phyloP scores from a whole-genome alignment of 2,113 vertebrate species.

The Cairina moschata region DNA sequence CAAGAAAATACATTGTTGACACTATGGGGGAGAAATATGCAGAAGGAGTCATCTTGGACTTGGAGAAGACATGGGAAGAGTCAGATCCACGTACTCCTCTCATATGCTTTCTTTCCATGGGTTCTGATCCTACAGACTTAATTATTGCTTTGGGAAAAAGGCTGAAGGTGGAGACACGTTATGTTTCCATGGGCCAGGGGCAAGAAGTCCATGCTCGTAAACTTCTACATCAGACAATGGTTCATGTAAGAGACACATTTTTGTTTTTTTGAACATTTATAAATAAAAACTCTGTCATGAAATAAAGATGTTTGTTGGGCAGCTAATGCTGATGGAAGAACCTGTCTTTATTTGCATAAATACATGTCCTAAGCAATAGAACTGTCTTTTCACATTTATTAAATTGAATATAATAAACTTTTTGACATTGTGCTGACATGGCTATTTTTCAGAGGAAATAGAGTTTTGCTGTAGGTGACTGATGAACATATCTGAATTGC shows the following conservation, averaged over 20 bases:
- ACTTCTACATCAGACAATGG: conserved; percentile 91
- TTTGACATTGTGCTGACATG: background rate
- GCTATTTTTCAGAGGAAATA: background rate
- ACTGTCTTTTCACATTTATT: background rate
- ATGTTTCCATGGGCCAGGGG: conserved; percentile 96
- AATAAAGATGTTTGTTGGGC: background rate
- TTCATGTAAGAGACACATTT: conserved; percentile 80
- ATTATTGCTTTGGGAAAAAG: conserved; percentile 92
- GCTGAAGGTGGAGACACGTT: conserved; percentile 86
- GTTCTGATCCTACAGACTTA: conserved; percentile 93
- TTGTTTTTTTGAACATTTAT: background rate
- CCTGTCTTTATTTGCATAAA: background rate
- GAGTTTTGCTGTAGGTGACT: background rate
- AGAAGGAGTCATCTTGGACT: conserved; percentile 89
- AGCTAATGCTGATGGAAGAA: background rate
- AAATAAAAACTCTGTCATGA: background rate
- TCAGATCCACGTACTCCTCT: conserved; percentile 89
- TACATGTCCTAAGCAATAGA: background rate
- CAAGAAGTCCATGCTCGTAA: conserved; percentile 93
- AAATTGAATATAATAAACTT: background rate
- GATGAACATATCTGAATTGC: background rate
- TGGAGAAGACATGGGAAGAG: conserved; percentile 95
- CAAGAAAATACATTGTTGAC: conserved; percentile 91
- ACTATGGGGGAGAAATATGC: conserved; percentile 89
- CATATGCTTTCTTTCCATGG: conserved; percentile 95